Percentiles rank a stretch among this genome's conserved stretches.
Conservation (phyloP, 2,113 vertebrate genomes). For the Menura novaehollandiae region DNA sequence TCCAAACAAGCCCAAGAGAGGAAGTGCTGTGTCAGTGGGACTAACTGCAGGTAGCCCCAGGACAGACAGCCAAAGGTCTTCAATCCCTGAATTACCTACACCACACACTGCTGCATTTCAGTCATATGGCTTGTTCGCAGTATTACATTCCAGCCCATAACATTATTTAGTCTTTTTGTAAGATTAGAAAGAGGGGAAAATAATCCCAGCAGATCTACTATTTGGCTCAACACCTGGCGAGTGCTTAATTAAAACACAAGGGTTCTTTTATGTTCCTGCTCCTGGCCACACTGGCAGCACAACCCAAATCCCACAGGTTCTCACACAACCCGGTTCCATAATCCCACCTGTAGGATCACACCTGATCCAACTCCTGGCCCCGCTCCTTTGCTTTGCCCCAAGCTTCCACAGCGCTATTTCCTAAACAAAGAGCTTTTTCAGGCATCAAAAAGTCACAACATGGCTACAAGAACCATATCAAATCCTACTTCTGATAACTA, state of each 20-base stretch:
- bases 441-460: not conserved
- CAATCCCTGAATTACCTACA: too few relatives aligned
- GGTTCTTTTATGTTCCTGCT: not conserved
- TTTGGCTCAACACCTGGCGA: not conserved
- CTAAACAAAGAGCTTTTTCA: conserved; percentile 14
- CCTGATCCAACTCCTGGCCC: fast-evolving
- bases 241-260: not conserved
- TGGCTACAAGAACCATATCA: not conserved
- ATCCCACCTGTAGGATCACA: not conserved
- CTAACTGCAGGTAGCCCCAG: not conserved
- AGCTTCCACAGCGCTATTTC: fast-evolving
- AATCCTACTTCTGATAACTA: conserved; percentile 31
- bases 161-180: conserved; percentile 5
- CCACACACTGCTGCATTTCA: not conserved
- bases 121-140: not conserved
- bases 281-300: fast-evolving
- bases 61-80: not conserved
- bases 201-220: not conserved
- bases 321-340: fast-evolving
- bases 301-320: too few relatives aligned
- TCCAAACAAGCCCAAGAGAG: not conserved
- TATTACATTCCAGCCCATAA: not conserved
- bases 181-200: not conserved
- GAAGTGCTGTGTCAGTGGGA: not conserved
- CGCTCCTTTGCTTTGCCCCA: not conserved